phyloP scores from a whole-genome alignment of 2,797 vertebrate species.

The Leuciscus waleckii region DNA sequence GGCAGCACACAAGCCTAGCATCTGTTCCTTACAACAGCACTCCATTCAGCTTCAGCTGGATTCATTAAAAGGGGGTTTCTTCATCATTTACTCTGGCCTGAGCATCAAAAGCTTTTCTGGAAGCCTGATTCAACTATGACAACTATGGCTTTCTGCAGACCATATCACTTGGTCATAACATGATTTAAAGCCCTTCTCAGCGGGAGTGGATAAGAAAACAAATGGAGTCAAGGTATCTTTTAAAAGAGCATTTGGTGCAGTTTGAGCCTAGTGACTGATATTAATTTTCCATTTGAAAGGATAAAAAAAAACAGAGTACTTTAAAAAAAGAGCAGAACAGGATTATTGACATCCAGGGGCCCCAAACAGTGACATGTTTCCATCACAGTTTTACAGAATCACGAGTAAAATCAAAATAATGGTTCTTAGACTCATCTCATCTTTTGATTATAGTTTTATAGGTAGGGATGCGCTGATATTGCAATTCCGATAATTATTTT shows the following conservation, averaged over 20 bases:
- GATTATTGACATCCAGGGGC: not conserved
- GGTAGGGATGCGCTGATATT: not conserved
- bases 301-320: conserved; percentile 55
- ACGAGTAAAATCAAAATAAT: not conserved
- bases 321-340: conserved; percentile 56
- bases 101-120: conserved; percentile 38
- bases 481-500: not conserved
- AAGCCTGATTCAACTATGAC: not conserved
- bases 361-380: not conserved
- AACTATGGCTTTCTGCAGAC: not conserved
- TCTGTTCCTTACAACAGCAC: conserved; percentile 42
- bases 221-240: conserved; percentile 63
- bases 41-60: conserved; percentile 40
- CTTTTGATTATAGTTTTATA: not conserved
- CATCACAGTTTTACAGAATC: not conserved
- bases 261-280: conserved; percentile 64
- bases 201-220: conserved; percentile 51
- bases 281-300: conserved; percentile 65
- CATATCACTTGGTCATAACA: conserved; percentile 26
- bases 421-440: not conserved
- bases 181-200: conserved; percentile 61
- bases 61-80: conserved; percentile 32
- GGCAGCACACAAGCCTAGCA: conserved; percentile 40
- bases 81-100: not conserved
- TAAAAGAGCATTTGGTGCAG: conserved; percentile 60